Evolutionary conservation across 2,113 vertebrate genomes (phyloP).

Genomic region (Isichthys henryi): DNA sequence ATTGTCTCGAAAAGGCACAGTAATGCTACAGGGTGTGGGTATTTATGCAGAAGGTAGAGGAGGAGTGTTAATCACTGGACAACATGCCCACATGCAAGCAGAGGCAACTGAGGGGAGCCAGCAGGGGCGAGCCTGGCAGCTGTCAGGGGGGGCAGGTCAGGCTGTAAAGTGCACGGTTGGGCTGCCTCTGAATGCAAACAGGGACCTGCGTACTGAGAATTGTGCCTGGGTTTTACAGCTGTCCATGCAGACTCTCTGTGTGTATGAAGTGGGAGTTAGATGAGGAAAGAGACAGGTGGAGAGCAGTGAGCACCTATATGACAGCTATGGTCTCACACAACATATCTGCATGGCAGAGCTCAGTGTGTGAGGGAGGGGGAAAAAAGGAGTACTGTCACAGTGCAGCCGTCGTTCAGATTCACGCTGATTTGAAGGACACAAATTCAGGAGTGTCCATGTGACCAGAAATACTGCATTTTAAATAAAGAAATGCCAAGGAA

Average conservation of each 20-base stretch:
- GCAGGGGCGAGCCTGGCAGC: neutral
- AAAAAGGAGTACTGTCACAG: neutral
- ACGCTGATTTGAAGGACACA: neutral
- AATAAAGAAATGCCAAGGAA: neutral
- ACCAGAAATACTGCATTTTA: neutral
- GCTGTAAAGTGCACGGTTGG: neutral
- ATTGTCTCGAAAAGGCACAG: neutral
- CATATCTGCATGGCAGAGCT: neutral
- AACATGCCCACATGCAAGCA: neutral
- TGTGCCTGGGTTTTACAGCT: neutral
- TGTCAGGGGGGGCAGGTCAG: neutral
- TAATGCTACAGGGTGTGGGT: neutral
- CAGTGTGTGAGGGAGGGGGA: neutral
- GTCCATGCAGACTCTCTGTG: neutral
- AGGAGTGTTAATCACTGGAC: neutral
- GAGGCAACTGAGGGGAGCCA: neutral
- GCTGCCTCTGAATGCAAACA: neutral
- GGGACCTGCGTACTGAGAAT: neutral
- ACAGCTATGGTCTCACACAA: neutral
- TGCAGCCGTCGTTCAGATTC: neutral
- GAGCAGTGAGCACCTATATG: neutral
- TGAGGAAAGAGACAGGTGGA: neutral
- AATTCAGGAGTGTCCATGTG: neutral
- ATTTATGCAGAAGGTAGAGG: neutral
- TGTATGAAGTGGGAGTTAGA: neutral